phyloP scores from a whole-genome alignment of 1,140 invertebrate species.

The Anastrepha obliqua region DNA sequence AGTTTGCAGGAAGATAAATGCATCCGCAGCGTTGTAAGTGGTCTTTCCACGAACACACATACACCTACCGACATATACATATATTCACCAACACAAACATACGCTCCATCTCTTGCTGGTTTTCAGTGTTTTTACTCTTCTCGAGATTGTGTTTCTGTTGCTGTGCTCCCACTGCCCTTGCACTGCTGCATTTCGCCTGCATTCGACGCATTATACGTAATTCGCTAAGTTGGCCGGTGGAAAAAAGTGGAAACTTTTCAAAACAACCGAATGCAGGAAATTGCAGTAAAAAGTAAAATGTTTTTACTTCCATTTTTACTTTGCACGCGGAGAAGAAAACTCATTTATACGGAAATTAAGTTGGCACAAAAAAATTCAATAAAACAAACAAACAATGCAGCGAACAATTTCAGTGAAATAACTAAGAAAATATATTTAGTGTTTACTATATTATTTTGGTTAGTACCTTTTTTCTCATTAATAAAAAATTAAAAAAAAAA shows the following conservation, averaged over 20 bases:
- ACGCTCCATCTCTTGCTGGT: not conserved
- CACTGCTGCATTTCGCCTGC: not conserved
- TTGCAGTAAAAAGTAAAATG: not conserved
- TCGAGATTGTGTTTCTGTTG: not conserved
- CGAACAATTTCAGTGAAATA: not conserved
- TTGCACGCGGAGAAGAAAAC: not conserved
- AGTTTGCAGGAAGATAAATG: slow-evolving; percentile 48
- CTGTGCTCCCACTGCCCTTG: not conserved
- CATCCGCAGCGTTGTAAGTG: slow-evolving; percentile 45
- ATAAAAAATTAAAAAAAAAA: not conserved
- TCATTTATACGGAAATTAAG: slow-evolving; percentile 49
- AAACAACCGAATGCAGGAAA: slow-evolving; percentile 33
- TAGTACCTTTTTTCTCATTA: not conserved
- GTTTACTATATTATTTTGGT: not conserved
- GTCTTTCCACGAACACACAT: not conserved
- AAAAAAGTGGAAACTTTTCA: not conserved
- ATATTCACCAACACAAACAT: too few relatives aligned
- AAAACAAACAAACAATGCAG: slow-evolving; percentile 9
- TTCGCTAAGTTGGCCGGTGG: not conserved
- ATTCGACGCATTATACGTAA: slow-evolving; percentile 13
- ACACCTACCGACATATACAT: too few relatives aligned
- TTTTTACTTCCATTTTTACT: not conserved
- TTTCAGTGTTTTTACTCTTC: not conserved
- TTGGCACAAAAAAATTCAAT: slow-evolving; percentile 34
- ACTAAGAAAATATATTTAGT: not conserved